Evolutionary conservation across 1,140 invertebrate genomes (phyloP).

Genomic region (Colletes gigas): DNA sequence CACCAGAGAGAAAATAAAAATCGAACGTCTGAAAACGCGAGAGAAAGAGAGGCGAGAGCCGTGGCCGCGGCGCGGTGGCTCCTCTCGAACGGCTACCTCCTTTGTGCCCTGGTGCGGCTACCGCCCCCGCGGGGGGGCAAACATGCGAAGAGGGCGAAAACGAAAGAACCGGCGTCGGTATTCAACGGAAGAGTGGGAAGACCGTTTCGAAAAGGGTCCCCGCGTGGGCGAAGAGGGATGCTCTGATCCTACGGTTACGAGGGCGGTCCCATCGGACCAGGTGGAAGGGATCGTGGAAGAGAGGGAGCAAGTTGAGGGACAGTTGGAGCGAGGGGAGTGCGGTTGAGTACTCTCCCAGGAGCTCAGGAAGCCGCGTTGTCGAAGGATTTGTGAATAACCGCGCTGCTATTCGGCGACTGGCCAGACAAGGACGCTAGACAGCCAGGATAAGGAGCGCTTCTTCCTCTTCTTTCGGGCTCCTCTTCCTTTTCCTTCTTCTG

Average conservation of each 20-base stretch:
- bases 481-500: constrained; percentile 55
- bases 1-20: not conserved
- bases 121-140: constrained; percentile 74
- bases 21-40: not conserved
- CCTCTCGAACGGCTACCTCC: constrained; percentile 51
- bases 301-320: constrained; percentile 51
- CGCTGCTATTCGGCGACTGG: constrained; percentile 77
- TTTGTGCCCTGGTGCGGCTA: constrained; percentile 63
- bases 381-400: constrained; percentile 80
- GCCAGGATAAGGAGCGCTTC: constrained; percentile 74
- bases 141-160: constrained; percentile 39
- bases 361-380: constrained; percentile 76
- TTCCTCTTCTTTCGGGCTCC: constrained; percentile 66
- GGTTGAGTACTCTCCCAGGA: constrained; percentile 66
- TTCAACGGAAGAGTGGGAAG: constrained; percentile 41
- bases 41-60: not conserved
- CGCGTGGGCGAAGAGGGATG: constrained; percentile 72
- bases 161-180: constrained; percentile 30
- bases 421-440: constrained; percentile 68
- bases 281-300: constrained; percentile 56
- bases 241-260: constrained; percentile 67
- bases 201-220: constrained; percentile 50
- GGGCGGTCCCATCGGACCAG: constrained; percentile 67
- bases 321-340: constrained; percentile 56
- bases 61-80: constrained; percentile 27